Evolutionary conservation across 1,140 invertebrate species (phyloP), one percentile per base, ranked within the genome.

Genomic region (Uloborus diversus): DNA sequence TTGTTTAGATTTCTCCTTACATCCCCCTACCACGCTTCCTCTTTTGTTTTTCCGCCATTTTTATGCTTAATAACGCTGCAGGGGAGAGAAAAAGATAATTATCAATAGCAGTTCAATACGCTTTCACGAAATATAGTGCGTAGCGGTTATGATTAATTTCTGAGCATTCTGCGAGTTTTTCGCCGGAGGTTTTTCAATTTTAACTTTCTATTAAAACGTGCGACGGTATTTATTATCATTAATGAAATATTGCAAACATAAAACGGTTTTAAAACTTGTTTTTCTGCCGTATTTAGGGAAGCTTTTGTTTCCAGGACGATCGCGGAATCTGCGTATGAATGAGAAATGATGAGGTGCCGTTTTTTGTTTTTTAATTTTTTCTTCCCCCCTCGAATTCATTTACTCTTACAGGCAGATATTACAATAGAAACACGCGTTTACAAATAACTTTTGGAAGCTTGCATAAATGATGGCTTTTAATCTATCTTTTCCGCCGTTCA

Each of bases 241-340:
- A 78, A 78, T 78, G 73, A 78, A 78, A 78, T 78, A 78, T 78
- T 66, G 73, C 73, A 78, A n/a, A 66, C 73, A 78, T 78, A 78
- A 78, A 78, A 78, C 73, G 73, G 61, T 65, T 65, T 75, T 66
- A 65, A 78, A 78, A 78, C 59, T 78, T 78, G 73, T 78, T 78
- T 78, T 78, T 78, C 73, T 65, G 49, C 37, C 20, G 73, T 62
- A 65, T 78, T 78, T 62, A 78, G 30, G 4, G 33, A 17, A n/a
- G 11, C 73, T 57, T 78, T 78, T 78, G 73, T 78, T 78, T 70
- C 23, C 17, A 25, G 53, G 64, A 78, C 61, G 73, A 78, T 78
- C 61, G 73, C 42, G 32, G 25, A 64, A 64, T 64, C 73, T 65
- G 49, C 23, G 73, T 65, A 78, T 78, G 73, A 78, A 78, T 78